Evolutionary conservation across 2,888 invertebrate species (phyloP).

Genomic region (Stenurella melanura): DNA sequence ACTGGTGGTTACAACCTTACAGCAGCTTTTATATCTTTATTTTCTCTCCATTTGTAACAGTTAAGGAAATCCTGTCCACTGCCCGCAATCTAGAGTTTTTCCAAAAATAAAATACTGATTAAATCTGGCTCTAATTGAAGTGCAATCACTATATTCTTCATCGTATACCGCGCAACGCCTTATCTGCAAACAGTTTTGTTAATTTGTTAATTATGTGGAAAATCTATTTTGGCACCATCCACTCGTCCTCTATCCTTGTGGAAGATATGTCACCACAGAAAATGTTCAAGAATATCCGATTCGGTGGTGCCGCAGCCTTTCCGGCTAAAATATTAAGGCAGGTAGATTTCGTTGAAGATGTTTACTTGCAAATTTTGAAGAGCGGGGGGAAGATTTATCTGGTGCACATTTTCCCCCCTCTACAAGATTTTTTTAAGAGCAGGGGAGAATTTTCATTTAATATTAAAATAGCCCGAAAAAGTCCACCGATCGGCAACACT

Average conservation of each 20-base stretch:
- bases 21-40: constrained; percentile 79
- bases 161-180: constrained; percentile 86
- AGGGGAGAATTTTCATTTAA: too few relatives aligned
- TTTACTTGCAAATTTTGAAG: too few relatives aligned
- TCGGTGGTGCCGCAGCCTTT: too few relatives aligned
- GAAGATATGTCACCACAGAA: constrained; percentile 19
- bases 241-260: constrained; percentile 58
- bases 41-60: constrained; percentile 81
- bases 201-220: constrained; percentile 7
- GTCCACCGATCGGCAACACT: too few relatives aligned
- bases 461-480: too few relatives aligned
- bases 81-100: constrained; percentile 81
- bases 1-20: constrained; percentile 74
- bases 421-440: too few relatives aligned
- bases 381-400: too few relatives aligned
- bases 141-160: constrained; percentile 89
- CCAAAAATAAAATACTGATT: constrained; percentile 92
- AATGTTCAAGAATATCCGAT: too few relatives aligned
- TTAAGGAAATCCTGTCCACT: constrained; percentile 87
- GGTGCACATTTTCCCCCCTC: too few relatives aligned
- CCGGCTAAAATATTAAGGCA: too few relatives aligned
- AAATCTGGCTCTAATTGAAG: constrained; percentile 83
- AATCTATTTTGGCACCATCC: constrained; percentile 63
- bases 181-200: constrained; percentile 77
- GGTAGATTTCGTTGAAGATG: too few relatives aligned